phyloP scores from a whole-genome alignment of 2,113 vertebrate genomes.

The Prinia subflava region DNA sequence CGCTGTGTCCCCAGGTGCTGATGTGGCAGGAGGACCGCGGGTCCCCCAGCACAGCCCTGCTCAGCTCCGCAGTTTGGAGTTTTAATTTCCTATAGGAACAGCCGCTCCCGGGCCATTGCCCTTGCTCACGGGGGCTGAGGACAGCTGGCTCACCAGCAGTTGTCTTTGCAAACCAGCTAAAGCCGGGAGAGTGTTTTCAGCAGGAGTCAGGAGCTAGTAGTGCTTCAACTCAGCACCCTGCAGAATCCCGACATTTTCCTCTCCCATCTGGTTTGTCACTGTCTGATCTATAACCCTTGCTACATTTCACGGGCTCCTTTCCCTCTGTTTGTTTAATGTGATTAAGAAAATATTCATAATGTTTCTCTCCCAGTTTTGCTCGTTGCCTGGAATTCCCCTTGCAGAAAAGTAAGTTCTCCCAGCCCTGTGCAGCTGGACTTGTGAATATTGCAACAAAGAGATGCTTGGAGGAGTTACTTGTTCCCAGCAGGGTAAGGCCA shows the following conservation, averaged over 20 bases:
- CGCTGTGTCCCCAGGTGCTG: background rate
- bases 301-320: background rate
- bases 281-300: background rate
- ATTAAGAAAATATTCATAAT: background rate
- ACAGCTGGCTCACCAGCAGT: background rate
- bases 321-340: background rate
- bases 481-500: background rate
- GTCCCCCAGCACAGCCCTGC: background rate
- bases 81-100: background rate
- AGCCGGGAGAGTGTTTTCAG: background rate
- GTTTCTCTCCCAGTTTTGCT: background rate
- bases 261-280: background rate
- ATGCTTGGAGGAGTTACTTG: fast-evolving
- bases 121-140: background rate
- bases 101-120: background rate
- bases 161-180: background rate
- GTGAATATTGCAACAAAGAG: background rate
- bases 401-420: background rate
- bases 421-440: background rate
- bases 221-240: background rate
- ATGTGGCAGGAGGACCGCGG: background rate
- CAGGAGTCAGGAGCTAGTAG: background rate
- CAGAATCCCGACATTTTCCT: background rate
- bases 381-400: background rate
- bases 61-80: background rate